Conservation (phyloP, 2,888 invertebrate genomes). For the Eupithecia pulchellata region DNA sequence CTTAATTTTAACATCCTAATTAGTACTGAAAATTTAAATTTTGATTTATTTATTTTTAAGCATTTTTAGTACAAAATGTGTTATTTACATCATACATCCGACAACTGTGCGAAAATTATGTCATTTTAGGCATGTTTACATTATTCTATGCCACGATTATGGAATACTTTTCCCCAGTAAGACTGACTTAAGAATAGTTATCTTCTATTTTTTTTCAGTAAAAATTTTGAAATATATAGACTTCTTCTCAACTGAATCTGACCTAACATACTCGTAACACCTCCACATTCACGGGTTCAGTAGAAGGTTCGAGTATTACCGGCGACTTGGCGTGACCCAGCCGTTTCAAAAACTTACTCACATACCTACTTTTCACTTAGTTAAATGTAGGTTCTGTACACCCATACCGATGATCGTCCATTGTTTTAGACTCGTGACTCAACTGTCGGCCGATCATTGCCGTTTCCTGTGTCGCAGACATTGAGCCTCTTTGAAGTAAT, state of each 20-base stretch:
- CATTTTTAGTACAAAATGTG: too few relatives aligned
- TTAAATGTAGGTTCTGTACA: slow-evolving; percentile 17
- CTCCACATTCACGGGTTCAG: background rate
- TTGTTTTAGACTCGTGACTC: slow-evolving; percentile 49
- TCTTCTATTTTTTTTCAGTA: background rate
- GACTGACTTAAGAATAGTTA: background rate
- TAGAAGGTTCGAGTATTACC: background rate
- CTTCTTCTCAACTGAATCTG: background rate
- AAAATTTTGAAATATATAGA: background rate
- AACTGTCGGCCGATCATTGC: slow-evolving; percentile 35
- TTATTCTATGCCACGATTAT: background rate
- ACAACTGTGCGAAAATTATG: too few relatives aligned
- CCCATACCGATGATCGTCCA: slow-evolving; percentile 38
- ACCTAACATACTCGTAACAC: too few relatives aligned
- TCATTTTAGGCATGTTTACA: background rate
- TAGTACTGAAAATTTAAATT: too few relatives aligned
- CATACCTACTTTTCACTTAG: background rate
- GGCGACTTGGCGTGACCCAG: background rate
- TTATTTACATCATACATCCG: too few relatives aligned
- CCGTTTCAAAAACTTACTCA: background rate
- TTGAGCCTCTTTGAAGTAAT: slow-evolving; percentile 16
- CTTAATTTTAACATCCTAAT: too few relatives aligned
- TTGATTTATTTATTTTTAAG: too few relatives aligned
- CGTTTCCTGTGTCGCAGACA: slow-evolving; percentile 41
- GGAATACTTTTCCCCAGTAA: background rate